A percentile compares a stretch with the other conserved stretches of the same genome.
Conservation (phyloP, 1,140 invertebrate genomes). For the Tenebrio molitor region DNA sequence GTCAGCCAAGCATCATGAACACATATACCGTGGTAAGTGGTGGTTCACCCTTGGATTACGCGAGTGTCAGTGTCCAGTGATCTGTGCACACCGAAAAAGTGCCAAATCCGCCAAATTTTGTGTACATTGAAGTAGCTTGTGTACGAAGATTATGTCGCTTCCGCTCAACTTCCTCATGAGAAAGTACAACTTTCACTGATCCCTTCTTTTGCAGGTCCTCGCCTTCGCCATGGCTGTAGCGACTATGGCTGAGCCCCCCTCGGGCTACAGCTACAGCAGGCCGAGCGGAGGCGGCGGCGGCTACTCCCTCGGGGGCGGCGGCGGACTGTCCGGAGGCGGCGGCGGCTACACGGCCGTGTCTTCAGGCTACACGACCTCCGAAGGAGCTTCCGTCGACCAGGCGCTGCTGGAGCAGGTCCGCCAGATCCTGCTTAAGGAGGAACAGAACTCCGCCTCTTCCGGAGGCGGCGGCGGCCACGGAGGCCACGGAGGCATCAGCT, state of each 20-base stretch:
- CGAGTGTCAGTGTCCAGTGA: slow-evolving; percentile 49
- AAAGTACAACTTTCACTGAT: too few relatives aligned
- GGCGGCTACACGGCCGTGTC: slow-evolving; percentile 82
- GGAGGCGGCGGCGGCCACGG: slow-evolving; percentile 67
- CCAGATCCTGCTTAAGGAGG: slow-evolving; percentile 84
- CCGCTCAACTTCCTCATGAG: too few relatives aligned
- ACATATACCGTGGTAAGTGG: slow-evolving; percentile 65
- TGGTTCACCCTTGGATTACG: slow-evolving; percentile 45
- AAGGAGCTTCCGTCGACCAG: slow-evolving; percentile 83
- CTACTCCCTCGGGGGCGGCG: slow-evolving; percentile 63
- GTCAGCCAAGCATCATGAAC: slow-evolving; percentile 66
- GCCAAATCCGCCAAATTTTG: too few relatives aligned
- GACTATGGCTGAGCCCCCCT: slow-evolving; percentile 74
- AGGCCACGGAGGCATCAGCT: slow-evolving; percentile 66
- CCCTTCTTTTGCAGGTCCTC: slow-evolving; percentile 74
- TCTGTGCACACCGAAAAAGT: too few relatives aligned
- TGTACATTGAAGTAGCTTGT: too few relatives aligned
- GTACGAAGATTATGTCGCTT: too few relatives aligned
- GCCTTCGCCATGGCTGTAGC: slow-evolving; percentile 73
- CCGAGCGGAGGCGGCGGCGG: slow-evolving; percentile 70
- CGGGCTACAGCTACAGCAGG: slow-evolving; percentile 76
- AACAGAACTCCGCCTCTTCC: slow-evolving; percentile 73
- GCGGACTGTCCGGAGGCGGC: slow-evolving; percentile 71
- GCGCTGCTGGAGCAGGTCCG: slow-evolving; percentile 84
- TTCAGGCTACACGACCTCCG: slow-evolving; percentile 79